Percentiles rank a stretch among this genome's conserved stretches.
phyloP scores from a whole-genome alignment of 1,140 invertebrate species.

The Listronotus bonariensis region DNA sequence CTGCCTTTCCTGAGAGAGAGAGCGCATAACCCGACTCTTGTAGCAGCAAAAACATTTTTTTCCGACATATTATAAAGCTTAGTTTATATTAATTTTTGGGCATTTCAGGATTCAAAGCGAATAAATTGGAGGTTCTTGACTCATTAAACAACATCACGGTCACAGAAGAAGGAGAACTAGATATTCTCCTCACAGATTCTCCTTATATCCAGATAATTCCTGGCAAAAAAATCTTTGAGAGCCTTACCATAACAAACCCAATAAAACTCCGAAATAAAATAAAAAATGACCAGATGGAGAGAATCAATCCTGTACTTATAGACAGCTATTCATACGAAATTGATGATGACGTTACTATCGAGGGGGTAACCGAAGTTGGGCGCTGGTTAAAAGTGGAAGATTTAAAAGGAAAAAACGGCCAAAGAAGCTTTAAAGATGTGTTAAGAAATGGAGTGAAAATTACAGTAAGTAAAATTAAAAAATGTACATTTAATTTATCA shows the following conservation, averaged over 20 bases:
- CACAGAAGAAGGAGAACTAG: constrained; percentile 51
- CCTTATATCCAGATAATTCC: constrained; percentile 53
- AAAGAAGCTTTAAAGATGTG: constrained; percentile 28
- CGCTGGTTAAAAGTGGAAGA: constrained; percentile 48
- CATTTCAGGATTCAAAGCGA: constrained; percentile 35
- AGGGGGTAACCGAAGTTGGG: constrained; percentile 53
- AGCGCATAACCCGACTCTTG: too few species aligned
- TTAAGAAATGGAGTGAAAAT: constrained; percentile 39
- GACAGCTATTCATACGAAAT: constrained; percentile 48
- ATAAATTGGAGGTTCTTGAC: constrained; percentile 52
- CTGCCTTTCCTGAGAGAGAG: too few species aligned
- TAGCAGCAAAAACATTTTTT: too few species aligned
- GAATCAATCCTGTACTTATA: constrained; percentile 55
- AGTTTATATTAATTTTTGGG: not conserved
- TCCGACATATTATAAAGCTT: too few species aligned
- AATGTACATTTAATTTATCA: too few species aligned
- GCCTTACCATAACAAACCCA: constrained; percentile 53
- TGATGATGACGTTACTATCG: constrained; percentile 54
- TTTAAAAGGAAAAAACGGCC: constrained; percentile 40
- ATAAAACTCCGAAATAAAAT: constrained; percentile 53
- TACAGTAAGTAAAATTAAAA: constrained; percentile 10
- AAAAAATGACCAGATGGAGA: constrained; percentile 49
- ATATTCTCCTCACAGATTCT: constrained; percentile 53
- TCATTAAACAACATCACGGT: constrained; percentile 56
- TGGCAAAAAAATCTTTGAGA: constrained; percentile 54